Evolutionary conservation across 2,113 vertebrate species (phyloP), one percentile per base, ranked within the genome.

Genomic region (Tamias sibiricus): DNA sequence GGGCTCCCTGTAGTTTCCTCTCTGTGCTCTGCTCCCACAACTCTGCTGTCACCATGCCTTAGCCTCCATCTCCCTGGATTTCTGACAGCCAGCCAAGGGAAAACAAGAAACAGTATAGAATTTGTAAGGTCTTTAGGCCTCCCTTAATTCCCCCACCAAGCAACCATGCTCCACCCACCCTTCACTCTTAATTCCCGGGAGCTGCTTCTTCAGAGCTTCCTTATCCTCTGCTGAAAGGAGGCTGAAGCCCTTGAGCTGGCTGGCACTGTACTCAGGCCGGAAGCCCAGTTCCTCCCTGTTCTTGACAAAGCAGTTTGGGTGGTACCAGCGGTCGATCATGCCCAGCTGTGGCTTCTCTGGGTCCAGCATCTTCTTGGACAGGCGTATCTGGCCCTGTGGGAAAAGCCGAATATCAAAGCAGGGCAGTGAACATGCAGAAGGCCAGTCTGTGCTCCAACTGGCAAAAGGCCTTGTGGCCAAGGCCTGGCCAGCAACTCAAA

Each of bases 281-380:
- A 99, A 99, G 40, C 98, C 98, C 97, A 99, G 99, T 71, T 99
- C 99, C 6, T 99, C 99, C 14, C 99, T 98, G 42, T 98, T 98
- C 96, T 98, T 98, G 96, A 99, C 99, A 4, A 99, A 99, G 98
- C 99, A 99, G 62, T 98, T 97, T 0, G 99, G 99, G 97, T 99
- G 99, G 98, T 99, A 99, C 99, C 99, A 99, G 97, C 99, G 99
- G 97, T 99, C 99, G 0, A 99, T 99, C 99, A 99, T 99, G 35
- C 99, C 99, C 98, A 99, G 98, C 95, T 99, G 99, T 0, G 99
- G 99, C 98, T 99, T 99, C 94, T 99, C 99, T 0, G 99, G 98
- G 97, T 99, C 99, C 95, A 99, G 98, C 11, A 99, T 98, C 98
- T 99, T 99, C 98, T 99, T 99, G 40, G 99, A 99, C 83, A 99